Base-by-base conservation (phyloP, 2,888 invertebrate species). In the Tholera decimalis region DNA sequence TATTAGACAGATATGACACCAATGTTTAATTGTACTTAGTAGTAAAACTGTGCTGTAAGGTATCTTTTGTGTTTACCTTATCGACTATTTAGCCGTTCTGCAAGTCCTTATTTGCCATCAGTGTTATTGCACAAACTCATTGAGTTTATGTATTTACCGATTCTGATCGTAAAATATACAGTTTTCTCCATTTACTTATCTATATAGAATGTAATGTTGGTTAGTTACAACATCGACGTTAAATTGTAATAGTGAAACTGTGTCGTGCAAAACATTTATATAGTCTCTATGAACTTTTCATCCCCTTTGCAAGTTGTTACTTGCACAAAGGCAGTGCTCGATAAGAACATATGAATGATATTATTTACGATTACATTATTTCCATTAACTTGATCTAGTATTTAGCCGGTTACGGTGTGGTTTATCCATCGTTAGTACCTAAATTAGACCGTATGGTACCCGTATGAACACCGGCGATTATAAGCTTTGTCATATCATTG, bases 341-440 rank as follows among this genome's bases (percentile, higher is more conserved):
- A 7, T 18, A 39, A 63, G 5, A 15, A 46, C 41, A 20, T 15
- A 35, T 39, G 7, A 26, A 43, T 15, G 7, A 33, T 13, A 15
- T n/a, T n/a, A 13, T n/a, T 26, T 1, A 20, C 35, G 33, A 61
- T 13, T n/a, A n/a, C 35, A 30, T 22, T 0, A 39, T 61, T 59
- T 56, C 18, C 30, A 47, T 1, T 0, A n/a, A 37, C 3, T 37
- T 46, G 22, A 24, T 24, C 8, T n/a, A 37, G n/a, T 37, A 8
- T 24, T 47, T 11, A 28, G 41, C 20, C 11, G 20, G 15, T 47
- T 47, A 15, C 20, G 24, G 15, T 24, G 13, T 26, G 11, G 26
- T 37, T 57, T 35, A 57, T 57, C 46, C 6, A 1, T 20, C 26
- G 8, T 20, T 15, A 8, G n/a, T 18, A 37, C 1, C 26, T 39